A percentile compares a stretch with the other conserved stretches of the same genome.
phyloP scores from a whole-genome alignment of 2,797 vertebrate species.

The Denticeps clupeoides region DNA sequence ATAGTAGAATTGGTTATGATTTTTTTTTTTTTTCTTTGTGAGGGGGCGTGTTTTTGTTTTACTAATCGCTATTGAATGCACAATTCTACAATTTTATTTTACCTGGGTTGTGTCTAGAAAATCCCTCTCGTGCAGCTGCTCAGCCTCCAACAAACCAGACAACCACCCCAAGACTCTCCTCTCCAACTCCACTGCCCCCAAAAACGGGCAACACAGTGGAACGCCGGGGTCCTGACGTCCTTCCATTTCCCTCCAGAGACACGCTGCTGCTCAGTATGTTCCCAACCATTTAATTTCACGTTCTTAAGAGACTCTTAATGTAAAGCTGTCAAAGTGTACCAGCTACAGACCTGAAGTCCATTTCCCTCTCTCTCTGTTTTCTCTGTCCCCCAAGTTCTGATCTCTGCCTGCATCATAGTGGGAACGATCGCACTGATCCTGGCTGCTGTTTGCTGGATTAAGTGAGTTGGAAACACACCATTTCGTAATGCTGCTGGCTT shows the following conservation, averaged over 20 bases:
- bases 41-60: no score
- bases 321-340: no score
- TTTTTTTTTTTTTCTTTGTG: no score
- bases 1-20: no score
- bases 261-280: conserved; percentile 69
- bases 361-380: conserved; percentile 1
- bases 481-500: no score
- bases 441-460: conserved; percentile 66
- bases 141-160: conserved; percentile 8
- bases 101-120: no score
- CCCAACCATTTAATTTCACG: neutral
- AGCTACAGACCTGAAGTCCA: no score
- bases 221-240: conserved; percentile 41
- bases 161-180: neutral
- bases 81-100: no score
- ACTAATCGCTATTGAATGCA: no score
- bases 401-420: conserved; percentile 58
- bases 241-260: conserved; percentile 43
- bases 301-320: neutral
- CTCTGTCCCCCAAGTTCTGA: conserved; percentile 55
- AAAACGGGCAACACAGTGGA: conserved; percentile 11
- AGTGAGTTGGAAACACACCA: conserved; percentile 69
- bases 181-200: conserved; percentile 1
- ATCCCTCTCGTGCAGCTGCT: conserved; percentile 7
- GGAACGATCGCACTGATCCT: conserved; percentile 60